Conservation (phyloP, 2,113 vertebrate species). For the Seriola quinqueradiata region DNA sequence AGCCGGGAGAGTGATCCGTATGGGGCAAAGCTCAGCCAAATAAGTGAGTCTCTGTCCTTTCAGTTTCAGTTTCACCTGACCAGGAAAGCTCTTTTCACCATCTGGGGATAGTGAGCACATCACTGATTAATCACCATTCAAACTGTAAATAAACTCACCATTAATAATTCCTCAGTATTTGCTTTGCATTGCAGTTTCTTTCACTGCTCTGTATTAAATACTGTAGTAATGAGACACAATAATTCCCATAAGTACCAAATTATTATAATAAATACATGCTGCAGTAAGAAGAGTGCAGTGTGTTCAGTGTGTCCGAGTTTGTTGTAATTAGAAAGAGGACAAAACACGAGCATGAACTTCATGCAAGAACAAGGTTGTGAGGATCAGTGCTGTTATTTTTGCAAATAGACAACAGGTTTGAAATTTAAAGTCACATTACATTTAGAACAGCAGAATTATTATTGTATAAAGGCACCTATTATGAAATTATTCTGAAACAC, state of each 20-base stretch:
- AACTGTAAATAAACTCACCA: slow-evolving; percentile 13
- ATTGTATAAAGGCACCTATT: background rate
- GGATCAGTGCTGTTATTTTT: slow-evolving; percentile 7
- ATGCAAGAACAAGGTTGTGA: background rate
- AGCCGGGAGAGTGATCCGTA: slow-evolving; percentile 30
- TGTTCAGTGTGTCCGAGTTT: background rate
- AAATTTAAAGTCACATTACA: background rate
- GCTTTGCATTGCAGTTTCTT: slow-evolving; percentile 6
- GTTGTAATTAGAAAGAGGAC: background rate
- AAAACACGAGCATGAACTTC: slow-evolving; percentile 5
- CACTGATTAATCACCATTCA: slow-evolving; percentile 29
- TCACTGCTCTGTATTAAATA: background rate
- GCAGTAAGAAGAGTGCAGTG: background rate
- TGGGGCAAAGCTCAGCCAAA: slow-evolving; percentile 28
- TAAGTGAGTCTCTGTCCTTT: slow-evolving; percentile 52
- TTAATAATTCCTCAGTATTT: slow-evolving; percentile 36
- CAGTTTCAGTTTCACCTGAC: slow-evolving; percentile 19
- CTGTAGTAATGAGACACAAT: background rate
- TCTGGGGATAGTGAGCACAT: slow-evolving; percentile 17
- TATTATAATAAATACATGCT: background rate
- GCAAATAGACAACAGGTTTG: background rate
- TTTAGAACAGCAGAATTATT: background rate
- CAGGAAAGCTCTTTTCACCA: slow-evolving; percentile 19
- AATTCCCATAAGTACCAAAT: background rate
- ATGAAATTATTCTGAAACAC: background rate